Conservation (phyloP, 2,113 vertebrate genomes). For the Axis porcinus region DNA sequence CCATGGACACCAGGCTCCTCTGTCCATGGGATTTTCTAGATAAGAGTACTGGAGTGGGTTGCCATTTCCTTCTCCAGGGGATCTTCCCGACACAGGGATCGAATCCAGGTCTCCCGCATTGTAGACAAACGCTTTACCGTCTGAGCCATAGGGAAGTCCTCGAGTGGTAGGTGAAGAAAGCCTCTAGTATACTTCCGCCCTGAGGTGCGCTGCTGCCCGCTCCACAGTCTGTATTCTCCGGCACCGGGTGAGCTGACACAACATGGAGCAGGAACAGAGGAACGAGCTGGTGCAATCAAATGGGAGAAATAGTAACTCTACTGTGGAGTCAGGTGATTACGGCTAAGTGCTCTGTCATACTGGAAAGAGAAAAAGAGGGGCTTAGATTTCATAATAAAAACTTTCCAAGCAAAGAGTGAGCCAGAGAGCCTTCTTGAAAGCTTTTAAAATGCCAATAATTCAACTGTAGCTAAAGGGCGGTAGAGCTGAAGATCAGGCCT, state of each 20-base stretch:
- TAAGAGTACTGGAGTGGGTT: too few relatives aligned
- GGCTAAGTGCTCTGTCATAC: background rate
- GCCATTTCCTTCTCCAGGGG: too few relatives aligned
- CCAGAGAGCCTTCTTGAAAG: background rate
- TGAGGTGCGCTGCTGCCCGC: background rate
- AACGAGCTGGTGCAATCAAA: background rate
- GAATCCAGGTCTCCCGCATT: too few relatives aligned
- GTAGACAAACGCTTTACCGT: too few relatives aligned
- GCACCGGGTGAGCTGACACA: rapidly evolving
- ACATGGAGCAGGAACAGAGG: rapidly evolving
- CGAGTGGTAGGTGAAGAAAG: background rate
- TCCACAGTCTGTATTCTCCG: background rate
- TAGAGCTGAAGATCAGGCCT: background rate
- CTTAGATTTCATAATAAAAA: background rate
- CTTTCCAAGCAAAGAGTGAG: background rate
- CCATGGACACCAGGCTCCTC: too few relatives aligned
- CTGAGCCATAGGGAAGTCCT: too few relatives aligned
- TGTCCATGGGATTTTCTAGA: too few relatives aligned
- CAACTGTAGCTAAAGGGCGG: background rate
- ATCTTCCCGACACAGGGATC: too few relatives aligned
- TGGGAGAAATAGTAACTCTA: background rate
- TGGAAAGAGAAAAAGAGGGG: background rate
- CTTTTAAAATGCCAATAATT: background rate
- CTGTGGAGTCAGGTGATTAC: background rate
- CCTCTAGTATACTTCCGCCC: background rate